Conservation (phyloP, 2,888 invertebrate genomes). For the Polydrusus pterygomalis region DNA sequence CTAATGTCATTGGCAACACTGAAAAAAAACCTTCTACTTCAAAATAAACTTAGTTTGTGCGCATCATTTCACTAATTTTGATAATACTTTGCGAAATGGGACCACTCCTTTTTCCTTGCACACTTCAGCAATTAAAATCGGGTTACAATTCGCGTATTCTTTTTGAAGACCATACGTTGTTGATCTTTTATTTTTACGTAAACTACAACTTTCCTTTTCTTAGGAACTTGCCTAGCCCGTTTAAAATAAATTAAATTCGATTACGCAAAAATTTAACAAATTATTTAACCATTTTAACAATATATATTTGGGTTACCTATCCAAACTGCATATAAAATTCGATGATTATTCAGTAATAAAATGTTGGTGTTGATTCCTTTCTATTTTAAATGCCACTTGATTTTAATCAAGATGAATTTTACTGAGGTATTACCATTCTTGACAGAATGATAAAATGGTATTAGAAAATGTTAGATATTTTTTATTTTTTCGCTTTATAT, state of each 20-base stretch:
- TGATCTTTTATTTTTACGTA: background rate
- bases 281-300: background rate
- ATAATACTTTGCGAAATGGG: too few relatives aligned
- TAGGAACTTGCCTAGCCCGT: background rate
- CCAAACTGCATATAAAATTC: background rate
- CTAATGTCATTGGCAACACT: too few relatives aligned
- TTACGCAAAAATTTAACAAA: background rate
- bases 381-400: conserved; percentile 16
- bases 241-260: background rate
- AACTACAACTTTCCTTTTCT: background rate
- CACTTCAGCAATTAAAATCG: too few relatives aligned
- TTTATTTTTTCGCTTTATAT: background rate
- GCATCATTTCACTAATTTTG: too few relatives aligned
- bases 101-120: too few relatives aligned
- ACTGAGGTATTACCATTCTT: background rate
- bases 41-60: too few relatives aligned
- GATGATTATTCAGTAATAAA: background rate
- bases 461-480: background rate
- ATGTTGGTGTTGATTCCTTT: background rate
- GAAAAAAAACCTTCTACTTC: too few relatives aligned
- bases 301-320: background rate
- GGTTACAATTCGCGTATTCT: too few relatives aligned
- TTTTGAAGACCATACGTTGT: too few relatives aligned
- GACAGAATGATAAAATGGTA: background rate
- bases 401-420: background rate